phyloP scores from a whole-genome alignment of 35 echinoderm and acorn worm genomes.

The Apostichopus japonicus region DNA sequence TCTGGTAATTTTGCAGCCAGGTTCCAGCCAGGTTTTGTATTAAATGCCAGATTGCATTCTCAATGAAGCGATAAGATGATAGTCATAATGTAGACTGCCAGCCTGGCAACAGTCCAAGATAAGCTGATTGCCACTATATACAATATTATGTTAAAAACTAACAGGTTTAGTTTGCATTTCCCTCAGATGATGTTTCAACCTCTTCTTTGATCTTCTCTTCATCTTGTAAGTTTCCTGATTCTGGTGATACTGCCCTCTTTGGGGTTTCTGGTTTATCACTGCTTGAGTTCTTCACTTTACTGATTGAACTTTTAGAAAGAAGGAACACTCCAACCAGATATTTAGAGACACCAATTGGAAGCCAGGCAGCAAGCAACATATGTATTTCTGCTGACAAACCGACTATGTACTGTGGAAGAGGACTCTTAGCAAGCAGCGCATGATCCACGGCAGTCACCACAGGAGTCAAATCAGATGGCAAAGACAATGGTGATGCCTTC shows the following conservation, averaged over 20 bases:
- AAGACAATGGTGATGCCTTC: neutral
- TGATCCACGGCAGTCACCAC: slow-evolving; percentile 9
- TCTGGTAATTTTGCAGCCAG: too few species aligned
- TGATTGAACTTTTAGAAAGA: neutral
- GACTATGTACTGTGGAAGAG: neutral
- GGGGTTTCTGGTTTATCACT: neutral
- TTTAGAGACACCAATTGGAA: slow-evolving; percentile 11
- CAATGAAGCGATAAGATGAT: too few species aligned
- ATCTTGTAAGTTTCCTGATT: neutral
- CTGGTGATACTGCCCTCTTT: too few species aligned
- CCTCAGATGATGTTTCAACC: neutral
- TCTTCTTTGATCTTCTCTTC: neutral
- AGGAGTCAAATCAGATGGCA: neutral
- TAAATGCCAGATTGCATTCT: too few species aligned
- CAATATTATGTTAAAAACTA: neutral
- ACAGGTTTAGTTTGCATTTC: neutral
- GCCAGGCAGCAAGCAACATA: neutral
- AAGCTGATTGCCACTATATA: too few species aligned
- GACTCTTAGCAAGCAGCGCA: slow-evolving; percentile 41
- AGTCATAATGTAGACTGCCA: too few species aligned
- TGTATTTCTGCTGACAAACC: neutral
- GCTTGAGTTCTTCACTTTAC: neutral
- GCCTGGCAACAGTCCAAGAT: too few species aligned
- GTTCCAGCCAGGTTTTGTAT: too few species aligned
- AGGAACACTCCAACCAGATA: neutral